Evolutionary conservation across 2,888 invertebrate genomes (phyloP).

Genomic region (Vandiemenella viatica): DNA sequence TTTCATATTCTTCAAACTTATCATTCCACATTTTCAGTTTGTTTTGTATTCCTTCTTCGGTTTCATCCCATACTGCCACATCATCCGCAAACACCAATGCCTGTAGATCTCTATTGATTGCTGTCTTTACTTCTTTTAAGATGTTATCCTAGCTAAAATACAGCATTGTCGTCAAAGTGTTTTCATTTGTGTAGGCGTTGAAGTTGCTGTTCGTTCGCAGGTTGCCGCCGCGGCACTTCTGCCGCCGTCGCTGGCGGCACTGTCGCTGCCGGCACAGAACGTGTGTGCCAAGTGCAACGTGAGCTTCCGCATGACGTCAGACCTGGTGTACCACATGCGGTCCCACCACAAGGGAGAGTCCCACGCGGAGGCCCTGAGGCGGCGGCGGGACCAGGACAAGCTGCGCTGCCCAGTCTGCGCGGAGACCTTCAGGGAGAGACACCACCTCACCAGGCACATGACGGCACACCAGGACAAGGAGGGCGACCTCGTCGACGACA

Average conservation of each 20-base stretch:
- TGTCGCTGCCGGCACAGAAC: slow-evolving; percentile 82
- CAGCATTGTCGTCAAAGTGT: too few species aligned
- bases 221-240: slow-evolving; percentile 46
- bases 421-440: slow-evolving; percentile 86
- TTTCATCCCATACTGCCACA: too few species aligned
- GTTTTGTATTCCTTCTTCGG: too few species aligned
- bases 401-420: slow-evolving; percentile 88
- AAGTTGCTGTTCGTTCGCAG: slow-evolving; percentile 3
- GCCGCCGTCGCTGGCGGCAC: slow-evolving; percentile 60
- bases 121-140: too few species aligned
- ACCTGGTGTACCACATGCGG: slow-evolving; percentile 95
- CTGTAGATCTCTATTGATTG: too few species aligned
- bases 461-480: slow-evolving; percentile 91
- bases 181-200: too few species aligned
- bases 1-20: too few species aligned
- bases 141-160: too few species aligned
- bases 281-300: slow-evolving; percentile 97
- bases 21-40: too few species aligned
- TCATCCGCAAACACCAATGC: too few species aligned
- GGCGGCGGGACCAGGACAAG: slow-evolving; percentile 72
- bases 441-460: slow-evolving; percentile 85
- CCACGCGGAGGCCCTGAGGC: slow-evolving; percentile 33
- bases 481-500: slow-evolving; percentile 43
- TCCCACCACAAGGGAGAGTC: slow-evolving; percentile 83
- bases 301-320: slow-evolving; percentile 94